Conservation (phyloP, 2,113 vertebrate genomes). For the Willisornis vidua region DNA sequence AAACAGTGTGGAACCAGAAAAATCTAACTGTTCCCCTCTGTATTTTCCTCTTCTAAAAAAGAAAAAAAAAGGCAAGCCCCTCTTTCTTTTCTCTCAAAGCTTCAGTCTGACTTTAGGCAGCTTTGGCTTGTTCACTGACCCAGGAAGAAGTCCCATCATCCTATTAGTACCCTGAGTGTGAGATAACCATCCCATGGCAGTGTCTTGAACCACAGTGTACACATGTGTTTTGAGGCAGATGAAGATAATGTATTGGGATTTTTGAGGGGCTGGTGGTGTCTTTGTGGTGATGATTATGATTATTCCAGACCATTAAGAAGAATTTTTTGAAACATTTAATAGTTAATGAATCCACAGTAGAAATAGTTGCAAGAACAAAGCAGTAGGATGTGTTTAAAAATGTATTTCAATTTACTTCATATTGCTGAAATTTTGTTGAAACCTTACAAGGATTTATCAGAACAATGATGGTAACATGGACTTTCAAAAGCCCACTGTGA, state of each 20-base stretch:
- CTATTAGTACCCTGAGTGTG: constrained; percentile 49
- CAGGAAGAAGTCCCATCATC: constrained; percentile 39
- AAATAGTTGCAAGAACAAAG: neutral
- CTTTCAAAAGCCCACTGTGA: neutral
- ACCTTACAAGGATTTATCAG: neutral
- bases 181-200: constrained; percentile 2
- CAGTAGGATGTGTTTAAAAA: neutral
- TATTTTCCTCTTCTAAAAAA: neutral
- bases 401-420: neutral
- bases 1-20: neutral
- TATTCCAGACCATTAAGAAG: constrained; percentile 37
- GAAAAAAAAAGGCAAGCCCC: neutral
- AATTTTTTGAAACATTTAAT: neutral
- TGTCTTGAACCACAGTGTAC: neutral
- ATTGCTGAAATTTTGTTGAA: neutral
- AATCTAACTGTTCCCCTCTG: neutral
- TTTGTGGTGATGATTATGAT: neutral
- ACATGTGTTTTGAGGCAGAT: constrained; percentile 14
- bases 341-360: neutral
- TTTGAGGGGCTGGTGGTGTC: neutral
- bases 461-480: neutral
- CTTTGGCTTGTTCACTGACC: constrained; percentile 60
- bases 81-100: neutral
- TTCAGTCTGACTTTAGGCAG: constrained; percentile 33
- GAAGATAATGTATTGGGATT: neutral